These are phyloP conservation scores for Eulemur macaco DNA, from an alignment of 2,113 vertebrate genomes.

Conservation along the genomic window DNA sequence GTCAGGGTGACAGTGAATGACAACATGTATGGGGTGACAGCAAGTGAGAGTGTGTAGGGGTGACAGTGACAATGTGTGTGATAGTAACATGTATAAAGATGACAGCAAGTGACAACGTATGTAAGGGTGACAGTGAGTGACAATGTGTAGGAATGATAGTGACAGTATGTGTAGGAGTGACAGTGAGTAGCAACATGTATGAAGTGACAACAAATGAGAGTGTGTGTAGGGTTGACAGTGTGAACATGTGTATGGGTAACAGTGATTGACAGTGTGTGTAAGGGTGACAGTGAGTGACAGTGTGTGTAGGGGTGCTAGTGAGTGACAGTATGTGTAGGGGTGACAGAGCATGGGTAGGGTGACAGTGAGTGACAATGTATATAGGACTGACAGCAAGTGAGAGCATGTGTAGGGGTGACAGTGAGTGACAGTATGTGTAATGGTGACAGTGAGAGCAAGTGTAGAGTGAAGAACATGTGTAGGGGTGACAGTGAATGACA, in stretches of 20 bases:
- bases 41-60: neutral
- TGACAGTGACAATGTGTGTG: neutral
- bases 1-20: too few species aligned
- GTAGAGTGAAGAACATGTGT: neutral
- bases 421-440: neutral
- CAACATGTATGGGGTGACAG: too few species aligned
- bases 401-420: neutral
- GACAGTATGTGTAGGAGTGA: neutral
- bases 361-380: neutral
- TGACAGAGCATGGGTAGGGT: neutral
- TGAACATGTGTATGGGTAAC: accelerated
- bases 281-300: neutral
- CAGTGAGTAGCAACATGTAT: neutral
- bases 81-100: neutral
- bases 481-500: neutral
- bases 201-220: neutral
- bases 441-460: neutral
- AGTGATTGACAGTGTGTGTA: neutral
- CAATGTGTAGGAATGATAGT: neutral
- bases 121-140: neutral
- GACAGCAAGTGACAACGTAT: neutral
- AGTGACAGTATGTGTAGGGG: neutral
- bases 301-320: accelerated
- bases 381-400: neutral
- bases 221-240: neutral